These are phyloP conservation scores for Charaxes varanes DNA, from an alignment of 1,140 invertebrate genomes.

Conservation along the genomic window DNA sequence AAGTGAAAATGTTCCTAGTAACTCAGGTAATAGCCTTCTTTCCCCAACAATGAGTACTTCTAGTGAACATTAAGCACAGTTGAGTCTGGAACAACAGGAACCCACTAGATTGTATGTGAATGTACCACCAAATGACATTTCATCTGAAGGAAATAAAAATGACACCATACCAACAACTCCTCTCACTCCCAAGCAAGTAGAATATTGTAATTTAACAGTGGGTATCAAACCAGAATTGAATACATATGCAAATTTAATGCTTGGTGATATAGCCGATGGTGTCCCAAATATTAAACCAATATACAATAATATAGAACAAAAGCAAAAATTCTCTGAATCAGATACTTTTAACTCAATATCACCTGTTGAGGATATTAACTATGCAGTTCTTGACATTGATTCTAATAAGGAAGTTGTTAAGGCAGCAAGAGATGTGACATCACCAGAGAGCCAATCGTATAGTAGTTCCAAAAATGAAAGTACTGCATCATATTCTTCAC, in stretches of 20 bases:
- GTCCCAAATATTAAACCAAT: constrained; percentile 37
- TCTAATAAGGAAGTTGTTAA: constrained; percentile 43
- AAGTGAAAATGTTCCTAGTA: constrained; percentile 39
- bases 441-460: constrained; percentile 52
- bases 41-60: constrained; percentile 60
- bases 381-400: constrained; percentile 85
- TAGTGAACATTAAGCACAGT: constrained; percentile 72
- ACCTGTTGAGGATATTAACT: constrained; percentile 75
- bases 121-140: constrained; percentile 64
- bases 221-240: constrained; percentile 44
- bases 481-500: constrained; percentile 37
- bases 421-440: constrained; percentile 33
- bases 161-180: constrained; percentile 46
- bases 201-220: constrained; percentile 55
- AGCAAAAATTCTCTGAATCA: constrained; percentile 60
- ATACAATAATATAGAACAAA: constrained; percentile 34
- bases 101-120: constrained; percentile 79
- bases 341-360: constrained; percentile 69
- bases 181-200: constrained; percentile 54
- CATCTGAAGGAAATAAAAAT: constrained; percentile 37
- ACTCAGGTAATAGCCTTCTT: constrained; percentile 42
- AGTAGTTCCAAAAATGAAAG: constrained; percentile 52
- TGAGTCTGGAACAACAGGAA: constrained; percentile 66
- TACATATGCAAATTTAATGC: constrained; percentile 79
- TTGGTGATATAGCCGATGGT: constrained; percentile 74